Evolutionary conservation across 2,888 invertebrate genomes (phyloP).

Genomic region (Agelastica alni): DNA sequence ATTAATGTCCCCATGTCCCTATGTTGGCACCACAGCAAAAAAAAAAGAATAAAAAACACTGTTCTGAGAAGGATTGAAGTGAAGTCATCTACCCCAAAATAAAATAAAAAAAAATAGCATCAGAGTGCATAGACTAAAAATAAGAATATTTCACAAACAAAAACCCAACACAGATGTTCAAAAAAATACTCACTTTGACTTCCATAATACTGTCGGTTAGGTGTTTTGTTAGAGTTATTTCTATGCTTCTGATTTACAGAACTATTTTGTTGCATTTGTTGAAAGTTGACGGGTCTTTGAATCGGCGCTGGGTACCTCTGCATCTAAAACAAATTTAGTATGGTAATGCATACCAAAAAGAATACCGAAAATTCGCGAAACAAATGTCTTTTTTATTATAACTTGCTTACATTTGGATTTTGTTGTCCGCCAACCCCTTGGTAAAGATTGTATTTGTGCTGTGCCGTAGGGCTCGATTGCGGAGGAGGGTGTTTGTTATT

Average conservation of each 20-base stretch:
- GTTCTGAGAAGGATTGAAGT: no score
- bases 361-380: neutral
- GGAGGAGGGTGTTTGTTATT: conserved; percentile 61
- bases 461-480: conserved; percentile 61
- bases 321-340: conserved; percentile 37
- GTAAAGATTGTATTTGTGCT: conserved; percentile 62
- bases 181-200: conserved; percentile 60
- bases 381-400: neutral
- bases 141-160: no score
- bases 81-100: no score
- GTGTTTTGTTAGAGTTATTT: conserved; percentile 51
- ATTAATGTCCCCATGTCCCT: no score
- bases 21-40: no score
- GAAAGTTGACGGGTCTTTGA: conserved; percentile 60
- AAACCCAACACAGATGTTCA: no score
- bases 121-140: no score
- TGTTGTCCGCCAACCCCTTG: conserved; percentile 60
- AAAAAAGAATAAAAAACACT: no score
- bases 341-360: neutral
- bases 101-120: no score
- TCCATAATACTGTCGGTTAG: conserved; percentile 60
- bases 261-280: conserved; percentile 55
- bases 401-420: conserved; percentile 47
- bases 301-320: conserved; percentile 60
- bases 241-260: conserved; percentile 54